phyloP scores from a whole-genome alignment of 2,797 vertebrate species.

The Enteromius thamalakanensis region DNA sequence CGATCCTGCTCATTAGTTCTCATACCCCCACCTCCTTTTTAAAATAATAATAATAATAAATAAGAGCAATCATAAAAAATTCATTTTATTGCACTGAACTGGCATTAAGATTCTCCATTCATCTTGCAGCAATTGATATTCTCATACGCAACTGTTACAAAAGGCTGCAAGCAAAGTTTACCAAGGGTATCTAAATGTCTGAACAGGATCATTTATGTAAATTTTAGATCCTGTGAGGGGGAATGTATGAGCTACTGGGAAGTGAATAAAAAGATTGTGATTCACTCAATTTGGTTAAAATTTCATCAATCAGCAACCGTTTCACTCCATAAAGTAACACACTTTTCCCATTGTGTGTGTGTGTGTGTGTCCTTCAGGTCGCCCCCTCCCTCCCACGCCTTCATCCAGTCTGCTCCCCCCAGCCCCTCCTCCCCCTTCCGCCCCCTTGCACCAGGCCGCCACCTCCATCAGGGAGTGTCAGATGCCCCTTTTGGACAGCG shows the following conservation, averaged over 20 bases:
- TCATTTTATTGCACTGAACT: background rate
- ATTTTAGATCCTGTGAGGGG: background rate
- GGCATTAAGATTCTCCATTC: background rate
- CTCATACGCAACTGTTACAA: background rate
- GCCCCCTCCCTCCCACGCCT: slow-evolving; percentile 90
- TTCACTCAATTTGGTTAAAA: slow-evolving; percentile 1
- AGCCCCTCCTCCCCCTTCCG: slow-evolving; percentile 88
- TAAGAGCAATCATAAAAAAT: background rate
- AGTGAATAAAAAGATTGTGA: background rate
- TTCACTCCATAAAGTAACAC: slow-evolving; percentile 41
- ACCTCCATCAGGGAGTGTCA: slow-evolving; percentile 83
- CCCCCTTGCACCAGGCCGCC: slow-evolving; percentile 85
- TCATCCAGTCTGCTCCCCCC: slow-evolving; percentile 89
- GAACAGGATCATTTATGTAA: background rate
- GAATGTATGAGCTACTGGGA: background rate
- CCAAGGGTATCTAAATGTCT: background rate
- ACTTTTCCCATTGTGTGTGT: slow-evolving; percentile 33
- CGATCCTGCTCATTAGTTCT: background rate
- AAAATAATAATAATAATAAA: background rate
- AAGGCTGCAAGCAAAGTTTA: background rate
- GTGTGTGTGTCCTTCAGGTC: slow-evolving; percentile 77
- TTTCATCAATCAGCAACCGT: slow-evolving; percentile 23
- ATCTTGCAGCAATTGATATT: background rate
- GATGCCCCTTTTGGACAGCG: slow-evolving; percentile 92
- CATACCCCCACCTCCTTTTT: background rate